phyloP scores from a whole-genome alignment of 2,797 vertebrate species.

The Peromyscus aztecus region DNA sequence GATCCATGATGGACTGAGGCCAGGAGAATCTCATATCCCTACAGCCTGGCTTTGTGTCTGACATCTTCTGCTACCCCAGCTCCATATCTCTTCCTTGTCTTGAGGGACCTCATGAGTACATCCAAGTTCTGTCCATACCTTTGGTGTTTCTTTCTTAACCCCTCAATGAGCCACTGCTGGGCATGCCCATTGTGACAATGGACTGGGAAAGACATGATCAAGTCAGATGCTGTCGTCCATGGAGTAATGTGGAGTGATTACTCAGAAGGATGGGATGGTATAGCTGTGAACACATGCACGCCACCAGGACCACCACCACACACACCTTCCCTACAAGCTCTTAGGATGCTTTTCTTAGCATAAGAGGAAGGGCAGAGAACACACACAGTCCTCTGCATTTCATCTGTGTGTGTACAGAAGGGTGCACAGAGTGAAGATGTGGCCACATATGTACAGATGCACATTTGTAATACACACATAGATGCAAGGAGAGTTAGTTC shows the following conservation, averaged over 20 bases:
- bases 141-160: not conserved
- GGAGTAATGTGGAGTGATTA: not conserved
- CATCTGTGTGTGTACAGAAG: accelerated
- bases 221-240: not conserved
- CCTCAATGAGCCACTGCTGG: not conserved
- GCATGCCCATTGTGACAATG: not conserved
- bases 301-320: not conserved
- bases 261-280: not conserved
- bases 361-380: not conserved
- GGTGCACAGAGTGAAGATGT: not conserved
- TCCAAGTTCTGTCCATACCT: not conserved
- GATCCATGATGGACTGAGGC: not conserved
- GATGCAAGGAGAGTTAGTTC: not conserved
- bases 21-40: not conserved
- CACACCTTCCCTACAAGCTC: no score
- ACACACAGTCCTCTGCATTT: not conserved
- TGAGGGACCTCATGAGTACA: not conserved
- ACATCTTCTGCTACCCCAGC: not conserved
- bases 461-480: accelerated
- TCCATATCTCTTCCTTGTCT: not conserved
- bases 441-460: accelerated
- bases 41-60: not conserved
- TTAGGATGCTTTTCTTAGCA: not conserved
- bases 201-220: not conserved
- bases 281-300: not conserved